Conservation (phyloP, 2,113 vertebrate genomes). For the Procavia capensis region DNA sequence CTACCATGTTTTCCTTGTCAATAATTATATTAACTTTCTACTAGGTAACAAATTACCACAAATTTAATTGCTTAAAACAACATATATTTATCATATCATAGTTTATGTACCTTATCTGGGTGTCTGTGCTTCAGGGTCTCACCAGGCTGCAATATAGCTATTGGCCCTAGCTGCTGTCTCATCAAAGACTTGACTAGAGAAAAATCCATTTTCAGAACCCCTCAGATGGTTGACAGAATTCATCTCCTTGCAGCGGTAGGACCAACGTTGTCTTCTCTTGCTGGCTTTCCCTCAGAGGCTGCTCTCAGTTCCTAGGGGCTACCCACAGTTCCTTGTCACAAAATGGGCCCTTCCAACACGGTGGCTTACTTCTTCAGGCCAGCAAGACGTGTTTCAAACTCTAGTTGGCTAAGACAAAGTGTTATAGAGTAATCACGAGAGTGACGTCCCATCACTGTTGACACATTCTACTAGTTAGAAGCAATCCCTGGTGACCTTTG, state of each 20-base stretch:
- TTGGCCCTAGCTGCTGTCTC: neutral
- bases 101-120: neutral
- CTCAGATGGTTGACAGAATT: neutral
- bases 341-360: neutral
- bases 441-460: neutral
- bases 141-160: neutral
- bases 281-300: neutral
- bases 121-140: neutral
- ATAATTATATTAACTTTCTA: neutral
- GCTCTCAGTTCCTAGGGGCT: neutral
- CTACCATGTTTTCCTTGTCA: neutral
- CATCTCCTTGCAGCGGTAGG: neutral
- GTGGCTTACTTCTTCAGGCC: neutral
- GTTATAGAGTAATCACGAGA: accelerated
- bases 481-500: no score
- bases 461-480: neutral
- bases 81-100: neutral
- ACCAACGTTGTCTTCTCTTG: neutral
- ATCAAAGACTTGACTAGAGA: neutral
- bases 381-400: neutral
- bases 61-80: neutral
- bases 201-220: neutral
- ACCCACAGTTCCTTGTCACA: neutral
- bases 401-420: neutral
- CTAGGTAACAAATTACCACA: neutral